phyloP scores from a whole-genome alignment of 2,888 invertebrate species.

The Phalangium opilio region DNA sequence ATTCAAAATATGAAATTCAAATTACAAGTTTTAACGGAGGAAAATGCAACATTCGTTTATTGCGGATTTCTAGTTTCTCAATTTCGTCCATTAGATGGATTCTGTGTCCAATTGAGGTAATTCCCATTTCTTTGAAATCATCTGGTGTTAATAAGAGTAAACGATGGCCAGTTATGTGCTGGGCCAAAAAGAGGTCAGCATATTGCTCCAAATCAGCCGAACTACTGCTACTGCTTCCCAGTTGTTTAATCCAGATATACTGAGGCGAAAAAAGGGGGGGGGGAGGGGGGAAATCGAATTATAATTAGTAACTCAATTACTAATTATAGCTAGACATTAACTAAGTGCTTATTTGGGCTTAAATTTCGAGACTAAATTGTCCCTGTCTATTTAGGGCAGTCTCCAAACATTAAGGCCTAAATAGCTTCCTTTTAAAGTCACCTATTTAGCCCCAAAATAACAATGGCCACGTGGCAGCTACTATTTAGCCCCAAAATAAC shows the following conservation, averaged over 20 bases:
- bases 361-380: no score
- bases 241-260: constrained; percentile 18
- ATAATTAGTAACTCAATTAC: no score
- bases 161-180: constrained; percentile 30
- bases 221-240: constrained; percentile 15
- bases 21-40: constrained; percentile 26
- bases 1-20: neutral
- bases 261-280: constrained; percentile 6
- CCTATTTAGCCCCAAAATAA: no score
- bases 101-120: constrained; percentile 28
- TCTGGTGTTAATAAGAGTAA: constrained; percentile 26
- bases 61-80: constrained; percentile 28
- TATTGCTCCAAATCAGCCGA: constrained; percentile 27
- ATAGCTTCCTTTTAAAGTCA: no score
- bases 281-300: no score
- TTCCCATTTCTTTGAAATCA: constrained; percentile 28
- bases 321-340: no score
- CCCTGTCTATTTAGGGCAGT: no score
- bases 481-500: no score
- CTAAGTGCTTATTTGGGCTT: no score
- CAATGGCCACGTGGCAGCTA: no score
- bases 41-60: constrained; percentile 29
- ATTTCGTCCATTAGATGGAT: constrained; percentile 30
- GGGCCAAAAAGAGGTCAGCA: constrained; percentile 26
- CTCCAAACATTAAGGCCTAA: no score